phyloP scores from a whole-genome alignment of 2,888 invertebrate species.

The Eupithecia vulgata region DNA sequence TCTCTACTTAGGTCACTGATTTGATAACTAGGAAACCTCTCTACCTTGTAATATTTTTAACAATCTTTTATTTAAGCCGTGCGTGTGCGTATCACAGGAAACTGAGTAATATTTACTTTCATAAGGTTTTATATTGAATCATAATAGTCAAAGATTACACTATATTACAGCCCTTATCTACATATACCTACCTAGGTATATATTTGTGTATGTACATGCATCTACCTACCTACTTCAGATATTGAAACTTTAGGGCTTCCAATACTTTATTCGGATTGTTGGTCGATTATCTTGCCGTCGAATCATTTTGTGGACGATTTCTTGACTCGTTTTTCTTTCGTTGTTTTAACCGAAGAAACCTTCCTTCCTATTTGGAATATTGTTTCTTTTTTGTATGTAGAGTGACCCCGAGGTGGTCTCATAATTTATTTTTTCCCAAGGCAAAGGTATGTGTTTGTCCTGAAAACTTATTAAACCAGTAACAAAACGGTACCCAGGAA shows the following conservation, averaged over 20 bases:
- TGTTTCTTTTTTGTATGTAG: no score
- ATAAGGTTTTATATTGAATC: conserved; percentile 6
- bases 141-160: conserved; percentile 9
- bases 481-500: no score
- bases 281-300: background rate
- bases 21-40: background rate
- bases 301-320: background rate
- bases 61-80: background rate
- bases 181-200: background rate
- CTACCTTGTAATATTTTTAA: background rate
- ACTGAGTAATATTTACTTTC: background rate
- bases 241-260: background rate
- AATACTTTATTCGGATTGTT: background rate
- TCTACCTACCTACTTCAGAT: conserved; percentile 10
- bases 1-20: no score
- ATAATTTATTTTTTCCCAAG: no score
- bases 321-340: no score
- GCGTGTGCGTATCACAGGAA: background rate
- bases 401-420: no score
- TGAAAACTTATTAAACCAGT: no score
- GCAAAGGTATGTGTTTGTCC: no score
- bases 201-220: background rate
- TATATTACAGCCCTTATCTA: conserved; percentile 10
- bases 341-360: no score
- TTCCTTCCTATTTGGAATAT: no score